Evolutionary conservation across 2,113 vertebrate genomes (phyloP), one percentile per base, ranked within the genome.

Genomic region (Gasterosteus nipponicus): DNA sequence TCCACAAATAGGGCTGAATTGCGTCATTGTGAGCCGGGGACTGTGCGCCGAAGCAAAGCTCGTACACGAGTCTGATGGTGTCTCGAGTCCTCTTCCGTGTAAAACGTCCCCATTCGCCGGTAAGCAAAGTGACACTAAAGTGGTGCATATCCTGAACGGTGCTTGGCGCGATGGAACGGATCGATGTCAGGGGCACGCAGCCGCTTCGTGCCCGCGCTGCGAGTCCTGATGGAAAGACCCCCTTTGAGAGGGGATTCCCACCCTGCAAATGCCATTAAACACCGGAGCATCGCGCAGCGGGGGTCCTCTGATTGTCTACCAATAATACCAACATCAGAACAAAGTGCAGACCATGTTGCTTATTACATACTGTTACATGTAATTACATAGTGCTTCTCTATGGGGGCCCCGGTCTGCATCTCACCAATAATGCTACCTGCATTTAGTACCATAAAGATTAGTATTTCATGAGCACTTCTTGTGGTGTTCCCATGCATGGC

Each of bases 221-320:
- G 46, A 58, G 61, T 64, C 31, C 59, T 39, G 18, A 33, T 65
- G 18, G 22, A 4, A 46, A 39, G 35, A 54, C 51, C 9, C n/a
- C 10, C 63, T 69, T 66, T 83, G 79, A 84, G 73, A 69, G 77
- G 80, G 83, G 85, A 80, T 86, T 77, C 84, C 85, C 86, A 59
- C 72, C 69, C 56, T 69, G 26, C 64, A 77, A 88, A 89, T 89
- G 87, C 89, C 88, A 83, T 82, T 81, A 86, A 72, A 82, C 46
- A 5, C 74, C 11, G 61, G 54, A 61, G 39, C 60, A 58, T 10
- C 71, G 62, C 70, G 42, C 5, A 46, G 9, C 42, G 0, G 22
- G 16, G 7, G 35, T 38, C 35, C 35, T 38, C 35, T 38, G 35
- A 38, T 38, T 5, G n/a, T n/a, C n/a, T n/a, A 47, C 46, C 15